These are phyloP conservation scores for Anguilla japonica DNA, from an alignment of 2,113 vertebrate species.

Conservation along the genomic window DNA sequence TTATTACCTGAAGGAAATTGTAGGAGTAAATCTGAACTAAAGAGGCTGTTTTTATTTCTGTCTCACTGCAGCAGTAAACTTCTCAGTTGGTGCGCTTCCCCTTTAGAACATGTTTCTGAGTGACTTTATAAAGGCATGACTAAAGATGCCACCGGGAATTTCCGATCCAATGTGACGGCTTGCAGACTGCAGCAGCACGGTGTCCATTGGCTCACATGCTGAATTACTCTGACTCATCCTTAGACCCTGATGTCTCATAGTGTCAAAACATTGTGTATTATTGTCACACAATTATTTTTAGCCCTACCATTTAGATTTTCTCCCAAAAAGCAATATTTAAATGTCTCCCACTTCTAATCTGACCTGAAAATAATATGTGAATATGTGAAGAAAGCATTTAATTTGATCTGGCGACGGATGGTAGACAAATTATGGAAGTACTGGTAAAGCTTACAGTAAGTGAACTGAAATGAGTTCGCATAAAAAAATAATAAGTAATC, in stretches of 20 bases:
- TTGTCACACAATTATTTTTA: neutral
- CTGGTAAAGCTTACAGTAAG: too few species aligned
- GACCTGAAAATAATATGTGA: too few species aligned
- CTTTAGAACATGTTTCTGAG: neutral
- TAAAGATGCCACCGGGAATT: neutral
- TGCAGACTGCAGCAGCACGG: neutral
- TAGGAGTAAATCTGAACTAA: neutral
- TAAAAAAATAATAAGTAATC: too few species aligned
- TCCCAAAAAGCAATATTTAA: too few species aligned
- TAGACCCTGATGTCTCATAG: neutral
- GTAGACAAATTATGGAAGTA: too few species aligned
- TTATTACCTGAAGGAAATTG: neutral
- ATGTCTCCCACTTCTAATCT: too few species aligned
- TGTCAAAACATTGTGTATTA: neutral
- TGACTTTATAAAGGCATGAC: neutral
- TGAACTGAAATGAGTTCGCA: too few species aligned
- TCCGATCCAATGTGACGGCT: too few species aligned
- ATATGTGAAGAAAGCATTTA: too few species aligned
- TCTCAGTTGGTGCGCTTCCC: too few species aligned
- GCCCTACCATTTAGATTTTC: too few species aligned
- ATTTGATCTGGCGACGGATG: too few species aligned
- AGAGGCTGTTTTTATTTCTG: neutral
- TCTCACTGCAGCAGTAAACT: neutral
- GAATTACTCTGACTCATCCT: neutral
- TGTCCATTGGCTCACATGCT: neutral